phyloP scores from a whole-genome alignment of 1,140 invertebrate genomes.

The Aethina tumida region DNA sequence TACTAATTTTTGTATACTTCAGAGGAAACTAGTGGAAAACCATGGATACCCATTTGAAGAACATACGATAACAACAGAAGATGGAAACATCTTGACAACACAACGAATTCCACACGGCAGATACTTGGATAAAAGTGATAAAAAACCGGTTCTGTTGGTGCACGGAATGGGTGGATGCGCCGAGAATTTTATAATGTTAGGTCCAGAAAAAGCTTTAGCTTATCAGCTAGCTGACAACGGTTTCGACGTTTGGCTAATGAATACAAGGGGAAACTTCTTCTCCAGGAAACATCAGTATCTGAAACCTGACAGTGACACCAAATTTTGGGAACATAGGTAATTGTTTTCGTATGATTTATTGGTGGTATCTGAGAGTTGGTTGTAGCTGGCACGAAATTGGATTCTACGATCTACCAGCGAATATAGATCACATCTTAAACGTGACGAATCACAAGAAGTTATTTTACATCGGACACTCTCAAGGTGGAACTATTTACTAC shows the following conservation, averaged over 20 bases:
- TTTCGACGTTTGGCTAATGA: conserved; percentile 67
- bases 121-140: background rate
- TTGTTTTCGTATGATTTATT: background rate
- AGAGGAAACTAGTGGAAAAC: conserved; percentile 36
- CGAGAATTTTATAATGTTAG: conserved; percentile 12
- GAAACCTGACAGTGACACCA: conserved; percentile 7
- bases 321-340: conserved; percentile 12
- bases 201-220: conserved; percentile 22
- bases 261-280: conserved; percentile 52
- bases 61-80: conserved; percentile 53
- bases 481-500: conserved; percentile 47
- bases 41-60: conserved; percentile 54
- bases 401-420: conserved; percentile 50
- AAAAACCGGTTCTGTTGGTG: conserved; percentile 8
- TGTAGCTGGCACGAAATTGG: conserved; percentile 63
- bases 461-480: conserved; percentile 46
- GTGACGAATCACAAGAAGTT: conserved; percentile 39
- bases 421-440: conserved; percentile 47
- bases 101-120: conserved; percentile 14
- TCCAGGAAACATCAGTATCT: conserved; percentile 35
- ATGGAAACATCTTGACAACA: conserved; percentile 36
- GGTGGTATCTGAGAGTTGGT: too few species aligned
- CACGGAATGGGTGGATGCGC: conserved; percentile 14
- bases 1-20: conserved; percentile 2
- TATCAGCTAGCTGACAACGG: conserved; percentile 57